A percentile compares a stretch with the other conserved stretches of the same genome.
Conservation (phyloP, 2,113 vertebrate genomes). For the Myotis davidii region DNA sequence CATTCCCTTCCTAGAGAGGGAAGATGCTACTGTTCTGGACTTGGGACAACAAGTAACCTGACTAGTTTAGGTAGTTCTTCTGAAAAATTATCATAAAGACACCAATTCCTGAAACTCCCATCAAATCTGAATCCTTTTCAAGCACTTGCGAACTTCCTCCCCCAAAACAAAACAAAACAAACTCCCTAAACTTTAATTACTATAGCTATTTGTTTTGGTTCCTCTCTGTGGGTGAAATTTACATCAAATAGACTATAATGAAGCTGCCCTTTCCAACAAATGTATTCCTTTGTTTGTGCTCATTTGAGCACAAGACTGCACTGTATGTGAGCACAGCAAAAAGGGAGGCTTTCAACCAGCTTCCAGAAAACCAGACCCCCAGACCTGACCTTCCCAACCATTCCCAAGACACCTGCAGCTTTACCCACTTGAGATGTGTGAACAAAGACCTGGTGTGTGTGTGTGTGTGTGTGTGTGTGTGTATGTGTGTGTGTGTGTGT, state of each 20-base stretch:
- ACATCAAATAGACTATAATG: slow-evolving; percentile 82
- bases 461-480: too few relatives aligned
- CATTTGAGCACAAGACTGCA: slow-evolving; percentile 73
- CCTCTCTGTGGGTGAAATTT: slow-evolving; percentile 76
- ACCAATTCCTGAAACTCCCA: slow-evolving; percentile 28
- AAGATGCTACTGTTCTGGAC: slow-evolving; percentile 17
- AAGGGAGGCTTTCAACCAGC: slow-evolving; percentile 36
- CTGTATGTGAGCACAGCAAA: slow-evolving; percentile 73
- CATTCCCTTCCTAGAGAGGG: neutral
- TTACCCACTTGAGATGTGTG: slow-evolving; percentile 56
- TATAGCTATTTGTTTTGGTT: slow-evolving; percentile 77
- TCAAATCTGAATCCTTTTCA: slow-evolving; percentile 47
- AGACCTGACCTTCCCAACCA: slow-evolving; percentile 33
- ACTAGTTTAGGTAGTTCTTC: slow-evolving; percentile 30
- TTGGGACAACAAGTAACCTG: neutral
- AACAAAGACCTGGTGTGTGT: neutral
- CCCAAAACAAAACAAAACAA: neutral
- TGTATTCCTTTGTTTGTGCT: slow-evolving; percentile 79
- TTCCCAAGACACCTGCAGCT: slow-evolving; percentile 28
- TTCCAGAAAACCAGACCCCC: slow-evolving; percentile 27
- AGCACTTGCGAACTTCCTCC: neutral
- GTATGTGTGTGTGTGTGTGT: too few relatives aligned
- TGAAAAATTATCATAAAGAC: slow-evolving; percentile 23
- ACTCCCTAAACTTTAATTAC: slow-evolving; percentile 69
- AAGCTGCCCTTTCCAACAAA: slow-evolving; percentile 82